A percentile compares a stretch with the other conserved stretches of the same genome.
Evolutionary conservation across 1,140 invertebrate genomes (phyloP).

Genomic region (Hermatobates lingyangjiaoensis): DNA sequence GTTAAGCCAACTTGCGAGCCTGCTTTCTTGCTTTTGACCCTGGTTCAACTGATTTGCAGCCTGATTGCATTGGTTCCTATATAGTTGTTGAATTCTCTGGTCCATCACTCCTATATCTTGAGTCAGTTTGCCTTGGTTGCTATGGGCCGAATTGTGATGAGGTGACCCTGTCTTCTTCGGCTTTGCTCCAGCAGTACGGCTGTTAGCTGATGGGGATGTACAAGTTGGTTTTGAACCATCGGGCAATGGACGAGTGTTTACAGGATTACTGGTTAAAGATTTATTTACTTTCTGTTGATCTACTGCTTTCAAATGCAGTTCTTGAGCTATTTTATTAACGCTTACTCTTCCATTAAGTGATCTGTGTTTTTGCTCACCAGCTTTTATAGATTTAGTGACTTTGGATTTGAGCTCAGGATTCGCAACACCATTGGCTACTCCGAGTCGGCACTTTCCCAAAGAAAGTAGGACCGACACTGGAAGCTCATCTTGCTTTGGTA

Average conservation of each 20-base stretch:
- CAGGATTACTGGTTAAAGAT: not conserved
- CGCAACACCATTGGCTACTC: not conserved
- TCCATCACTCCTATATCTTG: not conserved
- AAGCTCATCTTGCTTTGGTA: constrained; percentile 15
- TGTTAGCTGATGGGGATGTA: not conserved
- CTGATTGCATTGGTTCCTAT: not conserved
- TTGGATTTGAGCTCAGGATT: not conserved
- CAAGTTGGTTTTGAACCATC: not conserved
- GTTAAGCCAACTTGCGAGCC: constrained; percentile 11
- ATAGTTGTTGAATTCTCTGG: constrained; percentile 11
- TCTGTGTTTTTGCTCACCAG: not conserved
- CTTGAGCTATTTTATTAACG: constrained; percentile 10
- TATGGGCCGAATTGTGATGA: too few species aligned
- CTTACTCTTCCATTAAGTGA: constrained; percentile 1
- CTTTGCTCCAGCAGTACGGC: not conserved
- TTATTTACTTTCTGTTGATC: not conserved
- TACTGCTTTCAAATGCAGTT: not conserved
- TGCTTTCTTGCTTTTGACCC: not conserved
- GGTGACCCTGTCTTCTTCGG: not conserved
- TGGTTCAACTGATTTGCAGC: not conserved
- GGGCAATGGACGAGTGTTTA: not conserved
- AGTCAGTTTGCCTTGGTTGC: not conserved
- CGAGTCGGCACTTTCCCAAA: constrained; percentile 7
- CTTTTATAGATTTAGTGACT: not conserved
- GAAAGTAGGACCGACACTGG: constrained; percentile 13